Evolutionary conservation across 2,888 invertebrate species (phyloP).

Genomic region (Ariolimax columbianus): DNA sequence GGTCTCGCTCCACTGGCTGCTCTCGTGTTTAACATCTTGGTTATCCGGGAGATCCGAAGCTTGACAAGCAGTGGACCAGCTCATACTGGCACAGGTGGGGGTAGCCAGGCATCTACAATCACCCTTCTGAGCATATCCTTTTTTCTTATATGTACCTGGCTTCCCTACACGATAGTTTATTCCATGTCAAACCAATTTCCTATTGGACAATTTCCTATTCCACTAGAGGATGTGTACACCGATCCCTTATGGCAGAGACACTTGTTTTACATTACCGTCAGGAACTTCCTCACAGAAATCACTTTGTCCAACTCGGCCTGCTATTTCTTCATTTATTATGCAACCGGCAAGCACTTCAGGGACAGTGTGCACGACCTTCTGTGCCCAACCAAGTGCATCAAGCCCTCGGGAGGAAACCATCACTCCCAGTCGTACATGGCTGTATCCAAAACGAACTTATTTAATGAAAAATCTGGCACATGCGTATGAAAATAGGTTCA

Average conservation of each 20-base stretch:
- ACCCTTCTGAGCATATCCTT: conserved; percentile 78
- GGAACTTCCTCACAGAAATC: conserved; percentile 72
- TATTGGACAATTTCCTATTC: conserved; percentile 61
- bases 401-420: not conserved
- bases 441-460: conserved; percentile 19
- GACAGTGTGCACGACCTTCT: conserved; percentile 64
- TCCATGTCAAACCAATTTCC: conserved; percentile 66
- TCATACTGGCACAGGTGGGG: conserved; percentile 52
- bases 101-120: conserved; percentile 75
- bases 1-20: conserved; percentile 73
- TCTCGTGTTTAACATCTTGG: conserved; percentile 76
- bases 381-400: conserved; percentile 52
- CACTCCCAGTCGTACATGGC: conserved; percentile 51
- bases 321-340: conserved; percentile 77
- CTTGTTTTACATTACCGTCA: conserved; percentile 69
- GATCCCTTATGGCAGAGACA: conserved; percentile 74
- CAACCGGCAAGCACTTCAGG: conserved; percentile 76
- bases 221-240: conserved; percentile 59
- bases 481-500: conserved; percentile 50
- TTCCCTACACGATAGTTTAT: conserved; percentile 77
- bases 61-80: conserved; percentile 68
- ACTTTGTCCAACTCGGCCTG: conserved; percentile 77
- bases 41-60: conserved; percentile 73
- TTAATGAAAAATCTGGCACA: conserved; percentile 39
- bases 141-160: conserved; percentile 76